phyloP scores from a whole-genome alignment of 2,113 vertebrate genomes.

The Cottus gobio region DNA sequence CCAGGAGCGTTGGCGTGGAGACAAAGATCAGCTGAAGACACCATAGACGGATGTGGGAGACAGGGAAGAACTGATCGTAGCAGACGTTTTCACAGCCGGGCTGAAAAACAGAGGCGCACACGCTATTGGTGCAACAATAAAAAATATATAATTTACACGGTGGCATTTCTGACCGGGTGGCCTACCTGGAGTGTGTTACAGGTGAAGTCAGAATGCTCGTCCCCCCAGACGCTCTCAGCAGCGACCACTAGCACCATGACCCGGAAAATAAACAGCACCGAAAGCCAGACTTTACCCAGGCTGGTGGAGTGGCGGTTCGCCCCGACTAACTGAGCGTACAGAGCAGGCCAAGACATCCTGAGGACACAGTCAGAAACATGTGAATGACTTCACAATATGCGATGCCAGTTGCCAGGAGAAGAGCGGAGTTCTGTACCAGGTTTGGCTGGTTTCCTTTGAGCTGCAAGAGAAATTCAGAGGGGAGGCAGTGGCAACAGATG shows the following conservation, averaged over 20 bases:
- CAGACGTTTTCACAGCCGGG: constrained; percentile 95
- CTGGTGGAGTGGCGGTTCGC: constrained; percentile 92
- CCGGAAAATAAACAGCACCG: constrained; percentile 93
- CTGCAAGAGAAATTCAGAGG: constrained; percentile 6
- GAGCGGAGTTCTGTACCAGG: background rate
- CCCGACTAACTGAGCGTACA: constrained; percentile 87
- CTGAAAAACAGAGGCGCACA: constrained; percentile 25
- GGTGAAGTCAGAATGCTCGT: constrained; percentile 92
- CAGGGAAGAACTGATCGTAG: constrained; percentile 93
- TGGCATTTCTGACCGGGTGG: background rate
- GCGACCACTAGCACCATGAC: constrained; percentile 95
- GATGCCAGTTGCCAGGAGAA: background rate
- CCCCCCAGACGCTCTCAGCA: constrained; percentile 93
- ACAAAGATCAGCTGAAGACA: constrained; percentile 94
- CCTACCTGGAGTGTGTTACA: constrained; percentile 91
- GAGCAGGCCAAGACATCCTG: constrained; percentile 89
- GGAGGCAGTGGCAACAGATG: constrained; percentile 36
- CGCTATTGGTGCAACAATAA: background rate
- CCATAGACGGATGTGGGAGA: constrained; percentile 96
- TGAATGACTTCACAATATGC: background rate
- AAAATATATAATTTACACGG: background rate
- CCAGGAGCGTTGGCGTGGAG: constrained; percentile 86
- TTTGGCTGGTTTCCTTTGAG: background rate
- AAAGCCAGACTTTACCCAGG: constrained; percentile 95
- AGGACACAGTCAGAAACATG: background rate